These are phyloP conservation scores for Drosophila fulvimacula DNA, from an alignment of 2,888 invertebrate genomes.

Conservation along the genomic window DNA sequence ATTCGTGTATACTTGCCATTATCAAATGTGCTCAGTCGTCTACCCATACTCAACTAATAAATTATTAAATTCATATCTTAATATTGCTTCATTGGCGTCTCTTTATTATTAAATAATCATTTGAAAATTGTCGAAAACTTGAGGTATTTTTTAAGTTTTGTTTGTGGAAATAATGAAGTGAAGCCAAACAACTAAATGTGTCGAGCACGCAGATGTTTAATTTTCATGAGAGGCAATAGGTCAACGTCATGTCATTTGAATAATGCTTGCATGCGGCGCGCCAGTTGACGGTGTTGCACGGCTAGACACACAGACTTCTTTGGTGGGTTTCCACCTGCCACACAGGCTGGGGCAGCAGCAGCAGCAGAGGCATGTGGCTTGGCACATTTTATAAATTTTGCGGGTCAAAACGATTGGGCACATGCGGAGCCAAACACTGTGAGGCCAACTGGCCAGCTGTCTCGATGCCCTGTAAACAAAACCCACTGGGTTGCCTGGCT, in stretches of 20 bases:
- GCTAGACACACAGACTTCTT: slow-evolving; percentile 26
- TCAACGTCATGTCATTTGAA: slow-evolving; percentile 36
- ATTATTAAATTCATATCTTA: not conserved
- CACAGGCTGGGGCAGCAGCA: slow-evolving; percentile 10
- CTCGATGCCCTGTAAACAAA: slow-evolving; percentile 26
- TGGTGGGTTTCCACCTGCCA: slow-evolving; percentile 48
- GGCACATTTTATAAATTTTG: slow-evolving; percentile 42
- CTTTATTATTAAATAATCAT: not conserved
- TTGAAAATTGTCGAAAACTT: not conserved
- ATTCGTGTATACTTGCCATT: not conserved
- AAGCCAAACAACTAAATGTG: slow-evolving; percentile 1
- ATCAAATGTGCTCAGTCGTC: not conserved
- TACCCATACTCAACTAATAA: not conserved
- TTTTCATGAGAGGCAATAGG: slow-evolving; percentile 30
- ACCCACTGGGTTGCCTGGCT: not conserved
- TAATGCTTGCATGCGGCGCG: slow-evolving; percentile 38
- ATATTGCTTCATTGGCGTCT: not conserved
- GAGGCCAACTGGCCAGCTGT: slow-evolving; percentile 53
- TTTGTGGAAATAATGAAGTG: not conserved
- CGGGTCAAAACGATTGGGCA: slow-evolving; percentile 52
- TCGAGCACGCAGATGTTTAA: slow-evolving; percentile 8
- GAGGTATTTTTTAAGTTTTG: not conserved
- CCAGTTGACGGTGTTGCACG: slow-evolving; percentile 9
- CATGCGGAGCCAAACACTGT: slow-evolving; percentile 37
- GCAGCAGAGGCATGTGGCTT: slow-evolving; percentile 22